A percentile compares a stretch with the other conserved stretches of the same genome.
These are phyloP conservation scores for Cryptophagus acutangulus DNA, from an alignment of 2,888 invertebrate species.

Conservation along the genomic window DNA sequence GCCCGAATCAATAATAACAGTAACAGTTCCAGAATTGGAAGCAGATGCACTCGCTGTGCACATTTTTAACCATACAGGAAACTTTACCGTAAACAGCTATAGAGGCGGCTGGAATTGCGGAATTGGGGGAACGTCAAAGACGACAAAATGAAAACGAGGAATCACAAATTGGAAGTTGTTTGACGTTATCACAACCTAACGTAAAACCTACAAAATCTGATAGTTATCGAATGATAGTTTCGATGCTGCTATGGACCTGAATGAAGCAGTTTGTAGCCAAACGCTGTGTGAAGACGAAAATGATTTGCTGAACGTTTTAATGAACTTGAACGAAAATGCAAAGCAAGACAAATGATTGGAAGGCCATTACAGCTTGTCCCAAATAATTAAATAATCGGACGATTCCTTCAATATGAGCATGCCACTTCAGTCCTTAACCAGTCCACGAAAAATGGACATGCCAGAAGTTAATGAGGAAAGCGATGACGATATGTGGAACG, in stretches of 20 bases:
- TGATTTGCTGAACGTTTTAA: conserved; percentile 33
- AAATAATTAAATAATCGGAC: conserved; percentile 34
- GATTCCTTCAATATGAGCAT: conserved; percentile 37
- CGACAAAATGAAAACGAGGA: conserved; percentile 55
- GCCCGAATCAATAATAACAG: conserved; percentile 44
- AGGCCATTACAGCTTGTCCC: conserved; percentile 66
- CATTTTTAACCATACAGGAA: conserved; percentile 70
- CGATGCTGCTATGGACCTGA: conserved; percentile 13
- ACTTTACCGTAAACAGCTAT: conserved; percentile 69
- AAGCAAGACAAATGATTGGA: conserved; percentile 53
- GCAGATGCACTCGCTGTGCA: conserved; percentile 77
- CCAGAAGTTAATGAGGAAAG: conserved; percentile 19
- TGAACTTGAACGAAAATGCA: conserved; percentile 29
- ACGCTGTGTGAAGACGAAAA: conserved; percentile 51
- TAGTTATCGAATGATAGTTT: conserved; percentile 17
- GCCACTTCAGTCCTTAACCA: conserved; percentile 31
- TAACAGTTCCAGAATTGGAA: conserved; percentile 73
- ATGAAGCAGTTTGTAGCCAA: conserved; percentile 34
- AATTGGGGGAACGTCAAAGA: conserved; percentile 80
- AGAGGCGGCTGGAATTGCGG: conserved; percentile 68
- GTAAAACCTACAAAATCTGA: conserved; percentile 58
- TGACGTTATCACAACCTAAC: conserved; percentile 61
- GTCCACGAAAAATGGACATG: conserved; percentile 27
- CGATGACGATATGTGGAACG: no score
- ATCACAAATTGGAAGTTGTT: conserved; percentile 58